A percentile compares a stretch with the other conserved stretches of the same genome.
phyloP scores from a whole-genome alignment of 1,140 invertebrate genomes.

The Tyrophagus putrescentiae region DNA sequence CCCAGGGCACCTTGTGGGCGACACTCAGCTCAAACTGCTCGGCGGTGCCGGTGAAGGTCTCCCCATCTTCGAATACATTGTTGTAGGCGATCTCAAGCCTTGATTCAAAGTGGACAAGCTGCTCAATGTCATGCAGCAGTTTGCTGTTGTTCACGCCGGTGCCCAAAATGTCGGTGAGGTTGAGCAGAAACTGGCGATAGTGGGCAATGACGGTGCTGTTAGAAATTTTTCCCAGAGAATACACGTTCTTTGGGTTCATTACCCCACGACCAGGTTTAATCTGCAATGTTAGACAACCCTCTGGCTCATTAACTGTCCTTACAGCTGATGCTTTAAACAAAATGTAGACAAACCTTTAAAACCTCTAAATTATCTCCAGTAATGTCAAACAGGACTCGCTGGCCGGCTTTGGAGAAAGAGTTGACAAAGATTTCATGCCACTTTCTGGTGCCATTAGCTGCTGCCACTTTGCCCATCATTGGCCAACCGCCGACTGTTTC shows the following conservation, averaged over 20 bases:
- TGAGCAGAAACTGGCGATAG: slow-evolving; percentile 38
- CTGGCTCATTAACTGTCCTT: too few species aligned
- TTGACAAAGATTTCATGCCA: too few species aligned
- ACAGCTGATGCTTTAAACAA: too few species aligned
- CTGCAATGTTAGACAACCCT: background rate
- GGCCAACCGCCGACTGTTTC: background rate
- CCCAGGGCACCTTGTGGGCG: background rate
- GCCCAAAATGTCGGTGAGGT: slow-evolving; percentile 29
- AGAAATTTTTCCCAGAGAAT: background rate
- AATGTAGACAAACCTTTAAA: background rate
- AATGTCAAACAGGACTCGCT: background rate
- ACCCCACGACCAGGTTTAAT: background rate
- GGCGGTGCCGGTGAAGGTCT: background rate
- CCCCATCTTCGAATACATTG: background rate
- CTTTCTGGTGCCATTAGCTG: background rate
- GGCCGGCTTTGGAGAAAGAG: too few species aligned
- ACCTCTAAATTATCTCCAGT: background rate
- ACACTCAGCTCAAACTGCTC: background rate
- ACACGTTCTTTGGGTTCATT: background rate
- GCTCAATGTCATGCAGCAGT: slow-evolving; percentile 15
- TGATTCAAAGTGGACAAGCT: slow-evolving; percentile 16
- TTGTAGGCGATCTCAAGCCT: slow-evolving; percentile 29
- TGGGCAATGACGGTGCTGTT: slow-evolving; percentile 32
- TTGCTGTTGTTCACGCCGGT: slow-evolving; percentile 2
- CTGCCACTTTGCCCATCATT: background rate